Base-by-base conservation (phyloP, 2,888 invertebrate genomes). In the Salpingus planirostris region DNA sequence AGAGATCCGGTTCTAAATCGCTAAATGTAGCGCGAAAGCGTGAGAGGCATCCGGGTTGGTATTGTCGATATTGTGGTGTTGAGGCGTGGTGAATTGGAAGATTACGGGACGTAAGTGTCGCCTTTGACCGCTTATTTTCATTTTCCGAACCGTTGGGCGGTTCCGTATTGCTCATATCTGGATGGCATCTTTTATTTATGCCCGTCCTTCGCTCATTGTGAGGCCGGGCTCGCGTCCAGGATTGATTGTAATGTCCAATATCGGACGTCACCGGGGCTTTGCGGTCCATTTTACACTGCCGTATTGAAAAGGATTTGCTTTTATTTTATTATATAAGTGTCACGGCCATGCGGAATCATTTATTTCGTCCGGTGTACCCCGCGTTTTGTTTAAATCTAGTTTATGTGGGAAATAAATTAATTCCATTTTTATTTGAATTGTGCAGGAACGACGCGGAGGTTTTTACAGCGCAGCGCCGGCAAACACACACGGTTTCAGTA, bases 311-410 rank as follows among this genome's bases (percentile, higher is more conserved):
- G 38, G 42, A 37, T 42, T 38, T 37, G 27, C 36, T 34, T 42
- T 44, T 42, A 44, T 42, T 42, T 38, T 38, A 44, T 40, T 42
- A 36, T n/a, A n/a, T 30, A 39, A 42, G 36, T 42, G 38, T 38
- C 38, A 38, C 27, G 15, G 15, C 13, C 34, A 38, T 13, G 10
- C 38, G 21, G 31, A 34, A 43, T 50, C 52, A 49, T 54, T 54
- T 51, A 45, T 54, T 49, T 49, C 44, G 44, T 35, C 25, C 18
- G 18, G 6, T 8, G 6, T 18, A 6, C 18, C 30, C 38, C 26
- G 39, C 45, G 43, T 44, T 48, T 50, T 50, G 48, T 50, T 48
- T 47, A 48, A 48, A 48, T 44, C 44, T 42, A 36, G 32, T 44
- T 42, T 43, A 43, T 42, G 38, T n/a, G 38, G 29, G 33, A 38